phyloP scores from a whole-genome alignment of 1,140 invertebrate species.

The Brevipalpus yothersi region DNA sequence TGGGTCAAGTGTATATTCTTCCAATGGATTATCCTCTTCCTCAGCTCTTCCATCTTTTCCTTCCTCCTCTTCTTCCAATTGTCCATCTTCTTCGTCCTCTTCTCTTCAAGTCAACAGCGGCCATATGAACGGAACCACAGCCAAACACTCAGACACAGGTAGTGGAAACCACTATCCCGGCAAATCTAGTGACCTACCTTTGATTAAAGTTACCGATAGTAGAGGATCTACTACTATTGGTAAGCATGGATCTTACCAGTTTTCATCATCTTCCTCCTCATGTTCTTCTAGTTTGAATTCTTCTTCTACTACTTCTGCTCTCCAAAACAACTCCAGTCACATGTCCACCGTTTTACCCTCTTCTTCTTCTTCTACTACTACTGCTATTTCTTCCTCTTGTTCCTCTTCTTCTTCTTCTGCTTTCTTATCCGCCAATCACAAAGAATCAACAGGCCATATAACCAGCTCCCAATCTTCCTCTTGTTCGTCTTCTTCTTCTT shows the following conservation, averaged over 20 bases:
- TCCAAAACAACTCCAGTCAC: neutral
- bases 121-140: neutral
- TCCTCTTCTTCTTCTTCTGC: neutral
- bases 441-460: neutral
- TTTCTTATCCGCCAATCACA: neutral
- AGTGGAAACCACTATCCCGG: no score
- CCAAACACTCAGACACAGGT: no score
- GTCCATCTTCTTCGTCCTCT: conserved; percentile 53
- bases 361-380: neutral
- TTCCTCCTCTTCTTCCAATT: conserved; percentile 82
- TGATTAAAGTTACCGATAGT: no score
- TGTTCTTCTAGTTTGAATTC: no score
- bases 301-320: no score
- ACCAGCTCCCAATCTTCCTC: neutral
- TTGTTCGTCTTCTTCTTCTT: neutral
- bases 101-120: neutral
- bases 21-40: no score
- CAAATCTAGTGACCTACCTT: no score
- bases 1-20: no score
- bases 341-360: neutral
- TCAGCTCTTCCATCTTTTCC: neutral
- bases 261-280: no score
- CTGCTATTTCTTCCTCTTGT: neutral
- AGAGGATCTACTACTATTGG: no score
- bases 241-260: no score